Base-by-base conservation (phyloP, 2,113 vertebrate species). In the Oreochromis spilurus region DNA sequence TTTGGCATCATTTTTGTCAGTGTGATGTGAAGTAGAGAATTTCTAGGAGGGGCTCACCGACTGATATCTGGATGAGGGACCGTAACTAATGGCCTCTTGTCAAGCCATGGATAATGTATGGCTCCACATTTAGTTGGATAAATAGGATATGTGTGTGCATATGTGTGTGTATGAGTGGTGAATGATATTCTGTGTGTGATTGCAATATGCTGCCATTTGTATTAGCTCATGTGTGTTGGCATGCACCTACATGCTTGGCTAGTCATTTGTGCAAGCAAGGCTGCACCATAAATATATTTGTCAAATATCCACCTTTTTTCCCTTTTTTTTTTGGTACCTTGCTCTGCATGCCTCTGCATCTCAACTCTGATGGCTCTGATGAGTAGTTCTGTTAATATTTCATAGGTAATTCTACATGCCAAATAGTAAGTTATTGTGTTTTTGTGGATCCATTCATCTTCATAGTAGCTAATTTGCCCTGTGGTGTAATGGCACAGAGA, bases 351-450 rank as follows among this genome's bases (percentile, higher is more conserved):
- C 57, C 60, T 84, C 67, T 88, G 83, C 50, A 31, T 52, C 62
- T 55, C 38, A 88, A 81, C 84, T 50, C 36, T n/a, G 77, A 26
- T 80, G 36, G 52, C 31, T 77, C 75, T 87, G 88, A 92, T 79
- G 87, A 91, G 77, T 58, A 57, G 81, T 82, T 75, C 34, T 72
- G 85, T 96, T 92, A 95, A 95, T 95, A 95, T 96, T 95, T 93
- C 88, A 94, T 87, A 24, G 38, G 55, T 82, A 84, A 72, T 88
- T 91, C 78, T 82, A 92, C 87, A 89, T 93, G 87, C 84, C 12
- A 21, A 89, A 85, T 60, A 50, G 70, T 90, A 92, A 93, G 84
- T 94, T 94, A 94, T 94, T 94, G 90, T 94, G 85, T 88, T 93
- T 93, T 91, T 80, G 81, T 62, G 77, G 78, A 85, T 17, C 92